Evolutionary conservation across 2,888 invertebrate genomes (phyloP), one percentile per base, ranked within the genome.

Genomic region (Drosophila testacea): DNA sequence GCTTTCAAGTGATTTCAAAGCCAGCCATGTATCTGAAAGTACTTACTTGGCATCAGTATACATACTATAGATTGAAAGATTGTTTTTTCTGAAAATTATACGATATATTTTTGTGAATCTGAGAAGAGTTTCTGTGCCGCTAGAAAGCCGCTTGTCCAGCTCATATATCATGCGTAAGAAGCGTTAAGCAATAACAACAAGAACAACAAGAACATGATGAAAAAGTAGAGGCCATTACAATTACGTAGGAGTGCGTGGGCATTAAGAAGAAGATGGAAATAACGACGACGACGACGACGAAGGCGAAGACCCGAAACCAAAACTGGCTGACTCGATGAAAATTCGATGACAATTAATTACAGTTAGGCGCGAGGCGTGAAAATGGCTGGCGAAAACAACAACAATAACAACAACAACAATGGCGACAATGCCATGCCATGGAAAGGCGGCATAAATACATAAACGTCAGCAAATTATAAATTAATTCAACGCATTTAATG

Each of bases 391-490:
- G 22, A 51, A 54, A 56, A 39, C 47, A 55, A 36, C 47, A 66
- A 54, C 47, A 55, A 36, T 44, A 63, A 22, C n/a, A 62, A 30
- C 41, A 69, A 46, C 68, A 46, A 61, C 44, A 57, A 41, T n/a
- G 22, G 16, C 32, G 28, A 57, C 51, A 57, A 46, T 28, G 39
- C 22, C 22, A 22, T 22, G 5, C 44, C 38, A 52, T 32, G 59
- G 42, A 67, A 60, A 56, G 79, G 61, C 70, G 70, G 79, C 85
- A 84, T 87, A 82, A 82, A 82, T 78, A 78, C 69, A 79, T 81
- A 81, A 84, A 79, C 88, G 85, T 87, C 89, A 89, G 86, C 89
- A 83, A 89, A 83, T 83, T 83, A 87, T 89, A 83, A 89, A 83
- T 83, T 83, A 83, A 83, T 83, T 87, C 85, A 84, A 81, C 69